These are phyloP conservation scores for Macquaria australasica DNA, from an alignment of 2,113 vertebrate genomes.

Conservation along the genomic window DNA sequence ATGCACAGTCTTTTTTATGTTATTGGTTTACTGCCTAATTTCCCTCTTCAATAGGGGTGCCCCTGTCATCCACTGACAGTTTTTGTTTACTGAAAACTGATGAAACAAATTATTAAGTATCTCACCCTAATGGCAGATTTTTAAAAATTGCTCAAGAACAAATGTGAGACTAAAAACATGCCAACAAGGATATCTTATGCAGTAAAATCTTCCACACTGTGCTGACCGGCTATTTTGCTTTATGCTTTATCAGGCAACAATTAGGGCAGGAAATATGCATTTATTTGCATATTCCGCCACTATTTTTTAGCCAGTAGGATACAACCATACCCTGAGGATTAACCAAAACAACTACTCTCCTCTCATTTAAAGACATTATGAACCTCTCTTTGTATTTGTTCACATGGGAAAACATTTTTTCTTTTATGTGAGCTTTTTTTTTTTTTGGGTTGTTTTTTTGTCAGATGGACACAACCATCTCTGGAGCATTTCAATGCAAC, in stretches of 20 bases:
- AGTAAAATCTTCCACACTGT: slow-evolving; percentile 23
- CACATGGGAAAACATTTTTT: neutral
- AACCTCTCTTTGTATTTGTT: neutral
- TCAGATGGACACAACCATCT: slow-evolving; percentile 5
- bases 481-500: slow-evolving; percentile 10
- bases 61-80: neutral
- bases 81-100: neutral
- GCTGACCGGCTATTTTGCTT: slow-evolving; percentile 57
- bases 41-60: neutral
- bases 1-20: neutral
- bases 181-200: slow-evolving; percentile 24
- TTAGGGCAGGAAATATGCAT: slow-evolving; percentile 52
- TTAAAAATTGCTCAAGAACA: neutral
- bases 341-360: slow-evolving; percentile 31
- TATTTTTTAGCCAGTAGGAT: slow-evolving; percentile 33
- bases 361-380: slow-evolving; percentile 22
- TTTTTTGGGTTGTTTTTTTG: neutral
- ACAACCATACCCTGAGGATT: slow-evolving; percentile 14
- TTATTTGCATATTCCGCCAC: slow-evolving; percentile 70
- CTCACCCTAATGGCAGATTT: neutral
- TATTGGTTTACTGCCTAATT: neutral
- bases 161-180: slow-evolving; percentile 4
- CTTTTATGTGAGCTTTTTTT: neutral
- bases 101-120: neutral
- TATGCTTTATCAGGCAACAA: slow-evolving; percentile 50